Conservation (phyloP, 2,888 invertebrate species). For the Apotomis betuletana region DNA sequence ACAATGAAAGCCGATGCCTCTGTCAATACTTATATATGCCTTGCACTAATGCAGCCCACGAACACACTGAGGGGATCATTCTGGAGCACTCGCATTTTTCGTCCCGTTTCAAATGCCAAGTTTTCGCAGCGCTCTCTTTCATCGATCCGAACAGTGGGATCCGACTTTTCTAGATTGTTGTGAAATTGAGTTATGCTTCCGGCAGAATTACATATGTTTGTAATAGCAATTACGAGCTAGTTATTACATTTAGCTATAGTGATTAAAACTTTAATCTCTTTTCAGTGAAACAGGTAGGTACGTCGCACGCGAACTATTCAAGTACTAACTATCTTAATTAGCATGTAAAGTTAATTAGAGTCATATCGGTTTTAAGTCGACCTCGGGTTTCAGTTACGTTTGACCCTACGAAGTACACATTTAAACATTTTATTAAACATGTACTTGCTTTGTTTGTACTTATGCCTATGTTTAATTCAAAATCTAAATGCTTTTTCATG, state of each 20-base stretch:
- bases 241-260: not conserved
- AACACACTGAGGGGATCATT: slow-evolving; percentile 50
- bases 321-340: too few relatives aligned
- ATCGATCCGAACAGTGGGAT: slow-evolving; percentile 38
- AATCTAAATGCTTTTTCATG: too few relatives aligned
- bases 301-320: not conserved
- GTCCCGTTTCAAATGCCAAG: slow-evolving; percentile 44
- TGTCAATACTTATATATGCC: slow-evolving; percentile 76
- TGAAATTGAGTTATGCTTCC: slow-evolving; percentile 2
- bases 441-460: too few relatives aligned
- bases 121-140: slow-evolving; percentile 43
- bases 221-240: not conserved
- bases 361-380: too few relatives aligned
- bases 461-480: too few relatives aligned
- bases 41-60: slow-evolving; percentile 56
- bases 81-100: slow-evolving; percentile 42
- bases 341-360: too few relatives aligned
- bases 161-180: slow-evolving; percentile 45
- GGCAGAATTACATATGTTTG: slow-evolving; percentile 5
- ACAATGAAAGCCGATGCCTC: slow-evolving; percentile 71
- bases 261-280: not conserved
- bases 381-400: too few relatives aligned
- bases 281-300: not conserved
- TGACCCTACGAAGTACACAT: too few relatives aligned
- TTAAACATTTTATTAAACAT: too few relatives aligned